Evolutionary conservation across 2,113 vertebrate species (phyloP).

Genomic region (Sakesphorus luctuosus): DNA sequence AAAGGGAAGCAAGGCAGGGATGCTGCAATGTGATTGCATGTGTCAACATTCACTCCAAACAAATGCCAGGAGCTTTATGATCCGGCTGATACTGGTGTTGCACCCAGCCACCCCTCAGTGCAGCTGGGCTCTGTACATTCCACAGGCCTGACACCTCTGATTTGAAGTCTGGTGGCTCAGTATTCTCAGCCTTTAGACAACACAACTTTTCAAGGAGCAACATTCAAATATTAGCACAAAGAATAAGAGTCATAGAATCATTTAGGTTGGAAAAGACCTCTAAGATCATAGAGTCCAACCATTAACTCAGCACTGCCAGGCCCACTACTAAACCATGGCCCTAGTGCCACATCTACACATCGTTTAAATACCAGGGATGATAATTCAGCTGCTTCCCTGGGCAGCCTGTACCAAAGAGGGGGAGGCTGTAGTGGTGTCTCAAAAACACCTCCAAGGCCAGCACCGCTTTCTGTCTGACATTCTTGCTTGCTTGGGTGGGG

Average conservation of each 20-base stretch:
- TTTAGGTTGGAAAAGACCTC: background rate
- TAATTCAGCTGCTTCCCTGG: background rate
- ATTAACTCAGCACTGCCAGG: background rate
- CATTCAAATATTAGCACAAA: background rate
- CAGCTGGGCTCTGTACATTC: background rate
- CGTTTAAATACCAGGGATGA: background rate
- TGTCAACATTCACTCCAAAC: background rate
- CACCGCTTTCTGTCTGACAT: background rate
- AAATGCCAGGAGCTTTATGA: background rate
- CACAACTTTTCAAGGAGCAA: background rate
- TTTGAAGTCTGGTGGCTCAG: background rate
- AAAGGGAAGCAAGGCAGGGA: background rate
- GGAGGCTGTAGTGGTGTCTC: fast-evolving
- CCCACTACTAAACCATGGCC: background rate
- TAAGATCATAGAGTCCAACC: background rate
- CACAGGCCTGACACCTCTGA: background rate
- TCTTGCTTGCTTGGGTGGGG: background rate
- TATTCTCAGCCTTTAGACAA: background rate
- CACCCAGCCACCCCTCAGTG: background rate
- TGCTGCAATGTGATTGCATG: background rate
- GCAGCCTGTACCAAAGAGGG: background rate
- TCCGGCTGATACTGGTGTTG: background rate
- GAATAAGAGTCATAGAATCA: background rate
- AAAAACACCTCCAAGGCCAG: background rate
- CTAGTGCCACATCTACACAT: background rate